A percentile compares a stretch with the other conserved stretches of the same genome.
Evolutionary conservation across 2,888 invertebrate genomes (phyloP).

Genomic region (Temnothorax rugatulus): DNA sequence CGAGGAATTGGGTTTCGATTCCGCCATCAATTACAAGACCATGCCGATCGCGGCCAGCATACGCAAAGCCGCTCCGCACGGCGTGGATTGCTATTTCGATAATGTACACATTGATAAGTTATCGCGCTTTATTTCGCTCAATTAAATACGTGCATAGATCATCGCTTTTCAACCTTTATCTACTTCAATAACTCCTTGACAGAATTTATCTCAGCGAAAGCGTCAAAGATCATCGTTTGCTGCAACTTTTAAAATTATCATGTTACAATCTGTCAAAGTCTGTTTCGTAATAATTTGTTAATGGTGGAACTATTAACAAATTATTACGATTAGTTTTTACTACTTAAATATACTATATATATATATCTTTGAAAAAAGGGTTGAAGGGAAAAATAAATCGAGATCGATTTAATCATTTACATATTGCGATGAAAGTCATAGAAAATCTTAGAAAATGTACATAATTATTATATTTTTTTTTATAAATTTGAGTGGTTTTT

Average conservation of each 20-base stretch:
- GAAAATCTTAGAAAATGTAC: background rate
- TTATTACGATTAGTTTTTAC: background rate
- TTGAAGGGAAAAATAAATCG: background rate
- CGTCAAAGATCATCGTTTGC: background rate
- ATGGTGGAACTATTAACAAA: background rate
- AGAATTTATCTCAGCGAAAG: background rate
- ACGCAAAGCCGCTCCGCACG: constrained; percentile 89
- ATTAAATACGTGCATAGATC: background rate
- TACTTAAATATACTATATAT: background rate
- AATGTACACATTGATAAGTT: constrained; percentile 88
- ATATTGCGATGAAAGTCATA: background rate
- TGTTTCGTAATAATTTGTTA: background rate
- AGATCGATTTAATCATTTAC: background rate
- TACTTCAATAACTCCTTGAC: constrained; percentile 14
- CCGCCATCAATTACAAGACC: constrained; percentile 91
- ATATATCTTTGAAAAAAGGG: background rate
- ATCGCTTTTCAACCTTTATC: constrained; percentile 15
- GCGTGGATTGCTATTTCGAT: constrained; percentile 92
- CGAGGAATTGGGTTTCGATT: constrained; percentile 90
- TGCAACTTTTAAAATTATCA: background rate
- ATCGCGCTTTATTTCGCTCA: background rate
- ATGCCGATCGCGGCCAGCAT: constrained; percentile 87
- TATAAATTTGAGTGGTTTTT: background rate
- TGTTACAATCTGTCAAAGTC: too few species aligned
- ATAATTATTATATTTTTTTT: too few species aligned